Evolutionary conservation across 2,113 vertebrate species (phyloP), one percentile per base, ranked within the genome.

Genomic region (Mirza zaza): DNA sequence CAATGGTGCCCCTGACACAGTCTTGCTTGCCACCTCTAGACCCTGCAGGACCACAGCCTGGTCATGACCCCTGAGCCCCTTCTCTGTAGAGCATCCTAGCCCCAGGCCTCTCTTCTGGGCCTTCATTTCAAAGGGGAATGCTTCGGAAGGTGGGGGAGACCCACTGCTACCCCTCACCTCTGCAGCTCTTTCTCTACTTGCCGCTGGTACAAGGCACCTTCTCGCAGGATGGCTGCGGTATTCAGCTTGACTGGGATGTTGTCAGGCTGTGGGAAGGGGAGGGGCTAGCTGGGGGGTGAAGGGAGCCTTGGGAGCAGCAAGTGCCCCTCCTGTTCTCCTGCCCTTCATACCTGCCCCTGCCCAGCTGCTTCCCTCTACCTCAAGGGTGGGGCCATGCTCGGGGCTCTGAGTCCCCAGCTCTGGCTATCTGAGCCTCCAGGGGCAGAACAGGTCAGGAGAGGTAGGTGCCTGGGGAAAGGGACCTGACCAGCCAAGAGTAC

Each of bases 241-340:
- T 99, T 99, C 96, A 99, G 98, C 98, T 99, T 99, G 94, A 99
- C 98, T 0, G 99, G 98, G 94, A 97, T 65, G 18, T 90, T 98
- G 94, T 98, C 98, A 21, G 86, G 97, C 99, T 99, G 98, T 3
- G 18, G 97, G 86, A 25, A 27, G 90, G 12, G 42, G 34, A 79
- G 79, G 11, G 32, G 23, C 9, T 1, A 27, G 48, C 39, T 48
- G 73, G 21, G 0, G 32, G 1, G 23, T 63, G 76, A 3, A 1
- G 34, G 20, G 29, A 18, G 32, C 20, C 36, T 36, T 1, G 3
- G 39, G 20, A n/a, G 76, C 63, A 55, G 80, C 50, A 14, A 12
- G 27, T 4, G 21, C 1, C 48, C 32, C 12, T 57, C 32, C 11
- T 6, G 7, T 36, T 25, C 20, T 45, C 61, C 45, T 83, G 39